These are phyloP conservation scores for Bos indicus DNA, from an alignment of 2,113 vertebrate genomes.

Conservation along the genomic window DNA sequence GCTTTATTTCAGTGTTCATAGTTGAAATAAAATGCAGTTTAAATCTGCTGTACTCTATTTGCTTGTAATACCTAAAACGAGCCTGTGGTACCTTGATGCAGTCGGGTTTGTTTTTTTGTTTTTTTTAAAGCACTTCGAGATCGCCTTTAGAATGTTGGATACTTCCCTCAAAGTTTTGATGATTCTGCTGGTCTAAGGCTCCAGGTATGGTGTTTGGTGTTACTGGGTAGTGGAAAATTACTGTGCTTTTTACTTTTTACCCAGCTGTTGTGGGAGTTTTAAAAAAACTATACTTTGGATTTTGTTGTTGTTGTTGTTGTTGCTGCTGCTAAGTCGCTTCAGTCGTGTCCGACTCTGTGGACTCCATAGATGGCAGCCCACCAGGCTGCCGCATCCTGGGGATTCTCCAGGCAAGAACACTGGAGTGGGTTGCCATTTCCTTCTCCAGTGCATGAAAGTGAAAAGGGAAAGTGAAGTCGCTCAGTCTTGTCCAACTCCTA, in stretches of 20 bases:
- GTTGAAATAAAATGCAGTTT: not conserved
- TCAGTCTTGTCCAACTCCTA: no score
- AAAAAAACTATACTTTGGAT: not conserved
- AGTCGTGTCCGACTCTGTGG: no score
- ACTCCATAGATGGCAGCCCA: no score
- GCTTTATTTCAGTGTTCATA: not conserved
- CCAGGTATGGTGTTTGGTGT: not conserved
- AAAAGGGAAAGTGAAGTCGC: no score
- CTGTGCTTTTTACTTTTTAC: not conserved
- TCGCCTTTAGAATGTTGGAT: not conserved
- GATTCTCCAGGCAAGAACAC: no score
- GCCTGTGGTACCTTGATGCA: no score
- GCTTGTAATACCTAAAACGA: not conserved
- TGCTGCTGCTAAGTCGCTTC: no score
- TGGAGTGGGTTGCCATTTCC: no score
- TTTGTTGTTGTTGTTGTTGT: not conserved
- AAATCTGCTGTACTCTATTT: not conserved
- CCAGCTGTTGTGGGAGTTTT: not conserved
- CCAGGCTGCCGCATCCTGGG: rapidly evolving
- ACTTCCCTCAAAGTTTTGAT: not conserved
- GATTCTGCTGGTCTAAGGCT: not conserved
- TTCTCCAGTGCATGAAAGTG: no score
- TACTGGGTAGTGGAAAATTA: not conserved
- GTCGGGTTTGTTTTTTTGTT: rapidly evolving
- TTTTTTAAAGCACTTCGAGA: not conserved